Evolutionary conservation across 2,113 vertebrate genomes (phyloP).

Genomic region (Damaliscus lunatus): DNA sequence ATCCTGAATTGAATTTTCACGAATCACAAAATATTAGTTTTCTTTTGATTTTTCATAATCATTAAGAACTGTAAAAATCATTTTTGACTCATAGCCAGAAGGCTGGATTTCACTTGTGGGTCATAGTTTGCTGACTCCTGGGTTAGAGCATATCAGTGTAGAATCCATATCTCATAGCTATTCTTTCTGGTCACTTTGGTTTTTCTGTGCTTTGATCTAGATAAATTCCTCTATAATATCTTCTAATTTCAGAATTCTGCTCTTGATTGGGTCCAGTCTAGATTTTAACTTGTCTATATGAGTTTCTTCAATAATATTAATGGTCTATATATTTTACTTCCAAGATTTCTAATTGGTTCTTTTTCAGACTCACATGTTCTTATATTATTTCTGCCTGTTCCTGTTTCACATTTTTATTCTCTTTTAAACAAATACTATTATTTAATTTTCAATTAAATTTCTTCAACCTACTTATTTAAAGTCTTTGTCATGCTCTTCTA

Average conservation of each 20-base stretch:
- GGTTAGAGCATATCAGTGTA: background rate
- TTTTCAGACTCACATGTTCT: background rate
- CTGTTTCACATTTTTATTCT: background rate
- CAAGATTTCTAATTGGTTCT: background rate
- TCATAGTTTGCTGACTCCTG: background rate
- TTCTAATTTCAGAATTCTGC: background rate
- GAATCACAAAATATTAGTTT: background rate
- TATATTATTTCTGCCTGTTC: background rate
- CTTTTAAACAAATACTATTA: background rate
- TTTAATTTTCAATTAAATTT: constrained; percentile 20
- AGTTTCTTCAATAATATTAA: background rate
- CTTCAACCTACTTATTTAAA: background rate
- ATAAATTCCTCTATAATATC: background rate
- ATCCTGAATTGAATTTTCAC: background rate
- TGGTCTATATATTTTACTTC: background rate
- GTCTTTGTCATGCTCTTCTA: background rate
- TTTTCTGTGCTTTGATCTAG: background rate
- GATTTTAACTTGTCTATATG: background rate
- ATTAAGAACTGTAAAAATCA: background rate
- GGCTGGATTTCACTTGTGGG: background rate
- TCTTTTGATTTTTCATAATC: background rate
- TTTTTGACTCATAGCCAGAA: background rate
- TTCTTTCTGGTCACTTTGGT: background rate
- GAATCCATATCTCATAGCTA: background rate
- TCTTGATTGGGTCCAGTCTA: background rate